Evolutionary conservation across 2,113 vertebrate species (phyloP).

Genomic region (Apus apus): DNA sequence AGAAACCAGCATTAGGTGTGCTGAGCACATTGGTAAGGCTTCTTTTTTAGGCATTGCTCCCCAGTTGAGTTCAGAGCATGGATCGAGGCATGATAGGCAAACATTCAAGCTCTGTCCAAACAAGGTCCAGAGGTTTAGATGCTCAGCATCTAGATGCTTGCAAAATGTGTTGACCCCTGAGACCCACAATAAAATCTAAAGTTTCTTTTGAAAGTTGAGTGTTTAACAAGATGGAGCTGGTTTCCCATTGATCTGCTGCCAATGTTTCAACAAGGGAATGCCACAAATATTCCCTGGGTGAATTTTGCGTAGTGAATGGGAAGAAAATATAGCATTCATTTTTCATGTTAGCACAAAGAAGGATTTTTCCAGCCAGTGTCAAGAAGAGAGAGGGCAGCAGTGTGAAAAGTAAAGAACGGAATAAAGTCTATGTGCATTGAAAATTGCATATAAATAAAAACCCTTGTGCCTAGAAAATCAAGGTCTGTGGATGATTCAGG

Average conservation of each 20-base stretch:
- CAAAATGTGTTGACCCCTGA: slow-evolving; percentile 64
- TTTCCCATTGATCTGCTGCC: slow-evolving; percentile 53
- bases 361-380: background rate
- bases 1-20: background rate
- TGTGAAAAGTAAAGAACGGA: background rate
- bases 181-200: slow-evolving; percentile 45
- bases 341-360: background rate
- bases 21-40: background rate
- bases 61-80: background rate
- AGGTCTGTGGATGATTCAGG: background rate
- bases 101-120: background rate
- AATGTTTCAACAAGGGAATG: slow-evolving; percentile 49
- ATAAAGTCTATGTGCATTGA: background rate
- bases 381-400: slow-evolving; percentile 5
- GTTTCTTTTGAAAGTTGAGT: slow-evolving; percentile 55
- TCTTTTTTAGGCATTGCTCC: background rate
- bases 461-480: background rate
- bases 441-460: slow-evolving; percentile 30
- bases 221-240: slow-evolving; percentile 24
- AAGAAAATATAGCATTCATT: background rate
- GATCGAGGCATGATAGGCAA: background rate
- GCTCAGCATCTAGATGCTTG: slow-evolving; percentile 29
- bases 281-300: background rate
- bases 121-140: slow-evolving; percentile 34
- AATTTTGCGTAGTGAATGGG: background rate